phyloP scores from a whole-genome alignment of 2,797 vertebrate species.

The Crenichthys baileyi region DNA sequence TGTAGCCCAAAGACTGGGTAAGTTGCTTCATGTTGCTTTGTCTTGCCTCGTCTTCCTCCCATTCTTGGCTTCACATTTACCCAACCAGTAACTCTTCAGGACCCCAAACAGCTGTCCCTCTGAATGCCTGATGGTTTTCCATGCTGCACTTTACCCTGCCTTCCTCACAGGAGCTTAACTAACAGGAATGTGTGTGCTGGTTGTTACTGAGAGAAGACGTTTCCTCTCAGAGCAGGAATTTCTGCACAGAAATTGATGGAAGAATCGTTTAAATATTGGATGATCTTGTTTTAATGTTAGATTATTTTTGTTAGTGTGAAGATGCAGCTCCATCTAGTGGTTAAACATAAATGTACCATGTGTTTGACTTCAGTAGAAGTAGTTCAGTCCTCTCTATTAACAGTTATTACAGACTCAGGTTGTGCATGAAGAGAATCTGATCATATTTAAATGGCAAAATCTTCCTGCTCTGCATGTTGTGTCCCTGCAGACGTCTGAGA shows the following conservation, averaged over 20 bases:
- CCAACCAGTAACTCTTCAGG: constrained; percentile 44
- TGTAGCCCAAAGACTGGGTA: constrained; percentile 90
- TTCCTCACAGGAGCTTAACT: constrained; percentile 66
- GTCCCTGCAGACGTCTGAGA: constrained; percentile 5
- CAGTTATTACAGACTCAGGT: not conserved
- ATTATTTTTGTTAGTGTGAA: not conserved
- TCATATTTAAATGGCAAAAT: too few species aligned
- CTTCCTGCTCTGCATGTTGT: constrained; percentile 48
- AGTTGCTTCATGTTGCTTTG: constrained; percentile 78
- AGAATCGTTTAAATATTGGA: not conserved
- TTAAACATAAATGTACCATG: not conserved
- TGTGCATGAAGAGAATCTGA: too few species aligned
- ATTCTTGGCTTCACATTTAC: constrained; percentile 43
- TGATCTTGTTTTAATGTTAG: not conserved
- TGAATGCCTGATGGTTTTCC: constrained; percentile 59
- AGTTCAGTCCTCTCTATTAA: not conserved
- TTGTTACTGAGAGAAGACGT: constrained; percentile 39
- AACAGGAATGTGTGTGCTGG: constrained; percentile 68
- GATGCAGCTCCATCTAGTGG: constrained; percentile 45
- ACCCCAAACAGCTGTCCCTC: constrained; percentile 50
- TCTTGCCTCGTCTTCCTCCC: constrained; percentile 52
- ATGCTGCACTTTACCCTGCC: constrained; percentile 58
- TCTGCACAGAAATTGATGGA: constrained; percentile 20
- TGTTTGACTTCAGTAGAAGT: not conserved
- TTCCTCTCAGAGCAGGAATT: constrained; percentile 54